Evolutionary conservation across 2,888 invertebrate species (phyloP), one percentile per base, ranked within the genome.

Genomic region (Nymphalis polychloros): DNA sequence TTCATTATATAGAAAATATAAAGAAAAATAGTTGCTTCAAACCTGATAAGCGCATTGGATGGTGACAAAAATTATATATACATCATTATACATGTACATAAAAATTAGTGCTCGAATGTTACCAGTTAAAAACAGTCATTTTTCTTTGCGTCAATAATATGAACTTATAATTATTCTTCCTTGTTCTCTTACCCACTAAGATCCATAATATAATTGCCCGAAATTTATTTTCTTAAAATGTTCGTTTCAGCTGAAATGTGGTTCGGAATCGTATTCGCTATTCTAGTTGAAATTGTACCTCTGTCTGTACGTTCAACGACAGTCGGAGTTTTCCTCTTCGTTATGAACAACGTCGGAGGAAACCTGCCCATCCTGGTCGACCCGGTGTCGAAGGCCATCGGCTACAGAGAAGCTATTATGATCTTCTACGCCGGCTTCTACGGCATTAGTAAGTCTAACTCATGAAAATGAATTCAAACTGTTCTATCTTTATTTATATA

Each of bases 311-410:
- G 97, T 59, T 97, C 97, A 6, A 97, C 97, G 50, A 96, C 97
- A 0, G 95, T 97, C 17, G 97, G 97, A 0, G 94, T 97, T 47
- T 97, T 97, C 84, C 93, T 97, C 50, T 98, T 98, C 87, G 97
- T 97, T 2, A 97, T 97, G 97, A 97, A 97, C 92, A 98, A 97
- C 88, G 95, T 97, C 71, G 97, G 97, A 8, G 97, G 97, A 48
- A 97, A 97, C 87, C 90, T 97, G 78, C 97, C 97, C 41, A 97
- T 97, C 78, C 92, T 97, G 8, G 97, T 97, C 2, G 97, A 97
- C 84, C 97, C 97, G 0, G 95, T 97, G 1, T 95, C 97, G 63
- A 96, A 96, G 84, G 93, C 94, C 2, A 95, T 97, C 69, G 97
- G 97, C 10, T 97, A 97, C 86, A 93, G 97, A 75, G 96, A 96